Evolutionary conservation across 2,888 invertebrate genomes (phyloP).

Genomic region (Lepeophtheirus nordmannii): DNA sequence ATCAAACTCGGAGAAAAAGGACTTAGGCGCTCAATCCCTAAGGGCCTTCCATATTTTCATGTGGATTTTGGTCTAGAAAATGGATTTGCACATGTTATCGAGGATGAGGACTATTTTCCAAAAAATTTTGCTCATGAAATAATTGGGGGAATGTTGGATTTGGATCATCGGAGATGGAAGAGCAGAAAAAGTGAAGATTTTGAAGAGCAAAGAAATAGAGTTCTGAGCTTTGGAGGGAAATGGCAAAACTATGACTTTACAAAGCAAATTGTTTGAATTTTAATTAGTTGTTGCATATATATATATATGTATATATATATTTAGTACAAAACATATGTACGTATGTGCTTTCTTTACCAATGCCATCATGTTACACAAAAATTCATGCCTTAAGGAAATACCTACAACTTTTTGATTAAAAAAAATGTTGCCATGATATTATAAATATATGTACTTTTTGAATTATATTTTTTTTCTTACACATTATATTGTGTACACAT

Average conservation of each 20-base stretch:
- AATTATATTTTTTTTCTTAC: too few species aligned
- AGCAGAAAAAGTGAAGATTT: slow-evolving; percentile 59
- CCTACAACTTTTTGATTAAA: too few species aligned
- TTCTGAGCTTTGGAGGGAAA: slow-evolving; percentile 50
- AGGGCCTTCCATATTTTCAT: slow-evolving; percentile 84
- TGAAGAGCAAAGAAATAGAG: slow-evolving; percentile 57
- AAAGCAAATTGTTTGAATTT: neutral
- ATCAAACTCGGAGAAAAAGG: slow-evolving; percentile 52
- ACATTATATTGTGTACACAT: too few species aligned
- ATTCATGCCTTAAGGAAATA: neutral
- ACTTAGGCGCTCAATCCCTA: slow-evolving; percentile 67
- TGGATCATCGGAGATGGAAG: slow-evolving; percentile 69
- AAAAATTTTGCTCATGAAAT: slow-evolving; percentile 84
- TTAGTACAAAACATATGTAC: too few species aligned
- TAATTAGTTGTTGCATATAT: neutral
- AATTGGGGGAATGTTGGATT: slow-evolving; percentile 81
- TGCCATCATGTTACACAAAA: neutral
- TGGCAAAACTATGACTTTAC: slow-evolving; percentile 42
- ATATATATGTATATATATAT: neutral
- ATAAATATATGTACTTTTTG: too few species aligned
- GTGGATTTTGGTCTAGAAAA: slow-evolving; percentile 74
- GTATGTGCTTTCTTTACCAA: neutral
- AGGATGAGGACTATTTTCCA: slow-evolving; percentile 74
- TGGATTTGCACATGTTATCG: slow-evolving; percentile 93
- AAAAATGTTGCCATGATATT: too few species aligned